These are phyloP conservation scores for Tanypteryx hageni DNA, from an alignment of 2,888 invertebrate genomes.

Conservation along the genomic window DNA sequence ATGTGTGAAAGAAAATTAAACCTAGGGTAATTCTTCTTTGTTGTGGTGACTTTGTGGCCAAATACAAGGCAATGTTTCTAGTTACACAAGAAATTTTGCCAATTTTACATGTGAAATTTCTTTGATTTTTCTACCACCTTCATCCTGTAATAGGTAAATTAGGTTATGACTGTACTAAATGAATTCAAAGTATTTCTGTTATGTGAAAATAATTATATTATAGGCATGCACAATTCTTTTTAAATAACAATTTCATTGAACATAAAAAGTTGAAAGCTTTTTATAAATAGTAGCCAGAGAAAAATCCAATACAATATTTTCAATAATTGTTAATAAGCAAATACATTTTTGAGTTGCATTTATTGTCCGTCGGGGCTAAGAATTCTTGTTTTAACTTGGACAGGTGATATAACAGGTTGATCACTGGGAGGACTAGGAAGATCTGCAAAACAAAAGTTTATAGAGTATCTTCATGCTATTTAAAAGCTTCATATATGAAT, in stretches of 20 bases:
- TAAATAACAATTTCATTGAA: neutral
- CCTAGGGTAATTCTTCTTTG: conserved; percentile 40
- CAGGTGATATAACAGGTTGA: neutral
- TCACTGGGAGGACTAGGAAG: conserved; percentile 42
- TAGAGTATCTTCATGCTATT: neutral
- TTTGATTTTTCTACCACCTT: neutral
- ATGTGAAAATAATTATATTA: neutral
- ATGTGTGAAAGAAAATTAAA: neutral
- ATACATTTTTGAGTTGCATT: too few relatives aligned
- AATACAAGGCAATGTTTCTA: conserved; percentile 47
- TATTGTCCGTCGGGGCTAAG: neutral
- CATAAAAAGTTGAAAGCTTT: too few relatives aligned
- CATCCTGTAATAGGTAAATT: neutral
- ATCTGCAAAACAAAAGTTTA: neutral
- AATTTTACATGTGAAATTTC: conserved; percentile 36
- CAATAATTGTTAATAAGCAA: too few relatives aligned
- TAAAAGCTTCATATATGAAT: too few relatives aligned
- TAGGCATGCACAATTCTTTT: neutral
- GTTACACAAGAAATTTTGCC: neutral
- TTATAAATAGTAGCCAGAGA: too few relatives aligned
- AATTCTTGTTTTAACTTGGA: neutral
- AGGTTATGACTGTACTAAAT: neutral
- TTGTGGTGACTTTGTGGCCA: conserved; percentile 47
- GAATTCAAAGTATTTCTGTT: neutral
- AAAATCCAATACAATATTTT: too few relatives aligned